These are phyloP conservation scores for Chymomyza procnemis DNA, from an alignment of 2,888 invertebrate genomes.

Conservation along the genomic window DNA sequence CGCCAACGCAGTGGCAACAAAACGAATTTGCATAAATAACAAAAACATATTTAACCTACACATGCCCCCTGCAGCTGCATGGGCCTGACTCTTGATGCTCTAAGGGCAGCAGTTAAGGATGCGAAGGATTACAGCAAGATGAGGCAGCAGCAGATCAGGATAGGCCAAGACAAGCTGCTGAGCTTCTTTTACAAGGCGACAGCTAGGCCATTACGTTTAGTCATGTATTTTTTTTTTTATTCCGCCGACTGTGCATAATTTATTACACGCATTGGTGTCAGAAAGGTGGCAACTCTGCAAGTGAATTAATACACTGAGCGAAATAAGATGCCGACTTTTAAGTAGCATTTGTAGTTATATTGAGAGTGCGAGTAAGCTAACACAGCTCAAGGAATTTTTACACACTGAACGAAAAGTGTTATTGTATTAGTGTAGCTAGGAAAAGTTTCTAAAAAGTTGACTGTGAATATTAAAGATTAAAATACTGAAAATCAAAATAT, in stretches of 20 bases:
- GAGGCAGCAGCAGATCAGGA: conserved; percentile 3
- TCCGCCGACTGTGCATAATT: conserved; percentile 54
- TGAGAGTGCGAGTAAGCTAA: too few species aligned
- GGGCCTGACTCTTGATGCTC: conserved; percentile 44
- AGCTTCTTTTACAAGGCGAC: conserved; percentile 39
- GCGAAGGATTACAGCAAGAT: conserved; percentile 30
- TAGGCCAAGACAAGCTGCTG: conserved; percentile 61
- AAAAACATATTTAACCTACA: conserved; percentile 65
- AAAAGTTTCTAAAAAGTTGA: too few species aligned
- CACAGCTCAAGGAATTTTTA: too few species aligned
- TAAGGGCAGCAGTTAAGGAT: conserved; percentile 48
- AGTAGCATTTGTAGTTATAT: too few species aligned
- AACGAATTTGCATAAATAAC: conserved; percentile 70
- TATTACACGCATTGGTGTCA: conserved; percentile 55
- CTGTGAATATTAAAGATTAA: too few species aligned
- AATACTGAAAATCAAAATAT: too few species aligned
- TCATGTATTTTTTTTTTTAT: not conserved
- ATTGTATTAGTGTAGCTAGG: too few species aligned
- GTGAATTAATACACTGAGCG: not conserved
- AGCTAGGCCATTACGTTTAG: not conserved
- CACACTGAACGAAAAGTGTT: too few species aligned
- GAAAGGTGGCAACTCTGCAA: not conserved
- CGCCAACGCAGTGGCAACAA: conserved; percentile 49
- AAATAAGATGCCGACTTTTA: not conserved
- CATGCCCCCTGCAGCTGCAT: not conserved